Evolutionary conservation across 2,888 invertebrate genomes (phyloP).

Genomic region (Augochlorella aurata): DNA sequence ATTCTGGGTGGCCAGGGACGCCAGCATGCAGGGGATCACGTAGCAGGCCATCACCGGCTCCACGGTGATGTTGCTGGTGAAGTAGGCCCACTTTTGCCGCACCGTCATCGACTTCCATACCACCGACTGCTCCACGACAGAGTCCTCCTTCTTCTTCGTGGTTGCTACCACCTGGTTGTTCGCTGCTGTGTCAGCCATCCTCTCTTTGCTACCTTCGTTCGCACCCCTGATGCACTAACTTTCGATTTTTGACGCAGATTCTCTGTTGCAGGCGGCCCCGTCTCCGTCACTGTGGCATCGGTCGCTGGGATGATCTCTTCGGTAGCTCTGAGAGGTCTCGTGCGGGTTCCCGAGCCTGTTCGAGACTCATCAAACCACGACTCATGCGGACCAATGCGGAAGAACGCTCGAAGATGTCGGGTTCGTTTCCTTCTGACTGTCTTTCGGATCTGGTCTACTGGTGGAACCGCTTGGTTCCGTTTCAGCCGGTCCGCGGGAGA

Average conservation of each 20-base stretch:
- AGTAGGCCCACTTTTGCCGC: conserved; percentile 84
- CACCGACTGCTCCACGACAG: conserved; percentile 50
- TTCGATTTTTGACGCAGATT: background rate
- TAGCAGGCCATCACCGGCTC: conserved; percentile 90
- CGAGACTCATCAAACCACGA: background rate
- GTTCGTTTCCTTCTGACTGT: background rate
- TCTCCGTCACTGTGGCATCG: background rate
- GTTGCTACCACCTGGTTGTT: conserved; percentile 9
- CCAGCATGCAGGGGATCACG: conserved; percentile 86
- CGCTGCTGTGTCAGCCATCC: conserved; percentile 42
- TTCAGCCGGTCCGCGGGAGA: conserved; percentile 56
- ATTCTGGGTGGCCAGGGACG: conserved; percentile 91
- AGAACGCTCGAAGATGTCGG: background rate
- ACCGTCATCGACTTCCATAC: conserved; percentile 83
- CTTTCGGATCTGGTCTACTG: background rate
- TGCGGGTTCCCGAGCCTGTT: too few relatives aligned
- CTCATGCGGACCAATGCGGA: conserved; percentile 1
- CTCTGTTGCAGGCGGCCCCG: background rate
- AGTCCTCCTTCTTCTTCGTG: conserved; percentile 47
- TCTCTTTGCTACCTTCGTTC: background rate
- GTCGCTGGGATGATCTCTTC: background rate
- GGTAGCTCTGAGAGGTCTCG: background rate
- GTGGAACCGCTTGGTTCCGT: background rate
- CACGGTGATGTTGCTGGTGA: conserved; percentile 87
- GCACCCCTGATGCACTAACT: too few relatives aligned